Conservation (phyloP, 2,797 vertebrate species). For the Strix occidentalis region DNA sequence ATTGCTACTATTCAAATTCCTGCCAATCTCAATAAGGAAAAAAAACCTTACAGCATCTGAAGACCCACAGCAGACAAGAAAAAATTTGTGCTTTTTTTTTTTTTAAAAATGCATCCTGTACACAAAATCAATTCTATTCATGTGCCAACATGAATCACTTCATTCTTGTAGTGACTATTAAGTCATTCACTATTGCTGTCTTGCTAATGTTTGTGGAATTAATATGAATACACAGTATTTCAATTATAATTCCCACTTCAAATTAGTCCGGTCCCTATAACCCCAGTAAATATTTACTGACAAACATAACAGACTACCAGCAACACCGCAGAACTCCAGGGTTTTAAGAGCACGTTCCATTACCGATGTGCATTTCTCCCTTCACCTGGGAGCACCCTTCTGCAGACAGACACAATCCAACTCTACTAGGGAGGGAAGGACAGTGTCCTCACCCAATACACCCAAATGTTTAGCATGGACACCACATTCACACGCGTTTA, state of each 20-base stretch:
- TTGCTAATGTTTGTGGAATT: slow-evolving; percentile 60
- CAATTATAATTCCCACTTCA: slow-evolving; percentile 60
- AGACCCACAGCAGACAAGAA: slow-evolving; percentile 51
- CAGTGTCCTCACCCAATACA: not conserved
- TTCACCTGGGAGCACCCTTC: not conserved
- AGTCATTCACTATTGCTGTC: slow-evolving; percentile 58
- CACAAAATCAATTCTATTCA: slow-evolving; percentile 55
- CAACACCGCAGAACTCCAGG: not conserved
- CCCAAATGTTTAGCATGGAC: not conserved
- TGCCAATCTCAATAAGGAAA: slow-evolving; percentile 9
- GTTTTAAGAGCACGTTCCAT: not conserved
- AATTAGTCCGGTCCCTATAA: slow-evolving; percentile 19
- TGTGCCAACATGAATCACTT: slow-evolving; percentile 57
- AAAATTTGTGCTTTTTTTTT: slow-evolving; percentile 48
- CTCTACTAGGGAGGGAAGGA: not conserved
- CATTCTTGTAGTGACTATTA: slow-evolving; percentile 45
- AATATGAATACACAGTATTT: slow-evolving; percentile 68
- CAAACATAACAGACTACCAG: slow-evolving; percentile 3
- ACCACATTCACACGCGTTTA: not conserved
- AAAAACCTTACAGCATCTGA: slow-evolving; percentile 38
- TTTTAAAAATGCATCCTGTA: slow-evolving; percentile 24
- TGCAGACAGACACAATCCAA: not conserved
- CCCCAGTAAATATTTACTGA: slow-evolving; percentile 47
- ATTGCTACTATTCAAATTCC: slow-evolving; percentile 39
- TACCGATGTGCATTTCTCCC: not conserved